Conservation (phyloP, 2,888 invertebrate species). For the Microctonus hyperodae region DNA sequence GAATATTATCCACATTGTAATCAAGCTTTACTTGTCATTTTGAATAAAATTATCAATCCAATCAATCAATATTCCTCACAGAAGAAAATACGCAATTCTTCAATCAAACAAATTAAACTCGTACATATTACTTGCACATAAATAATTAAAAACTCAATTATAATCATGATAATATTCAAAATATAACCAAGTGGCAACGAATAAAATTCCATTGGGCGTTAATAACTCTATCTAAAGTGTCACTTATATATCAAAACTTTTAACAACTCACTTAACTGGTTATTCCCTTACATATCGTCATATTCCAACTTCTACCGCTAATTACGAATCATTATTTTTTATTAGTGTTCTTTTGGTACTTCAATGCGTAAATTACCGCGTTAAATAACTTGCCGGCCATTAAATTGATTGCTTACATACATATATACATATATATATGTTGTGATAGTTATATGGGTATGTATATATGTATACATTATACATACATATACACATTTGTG, state of each 20-base stretch:
- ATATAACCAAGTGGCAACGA: neutral
- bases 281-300: neutral
- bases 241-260: slow-evolving; percentile 15
- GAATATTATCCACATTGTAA: neutral
- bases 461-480: neutral
- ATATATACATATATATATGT: neutral
- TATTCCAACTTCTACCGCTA: slow-evolving; percentile 27
- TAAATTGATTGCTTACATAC: slow-evolving; percentile 10
- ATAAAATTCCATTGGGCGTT: slow-evolving; percentile 11
- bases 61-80: neutral
- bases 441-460: no score
- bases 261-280: slow-evolving; percentile 21
- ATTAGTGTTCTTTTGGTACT: slow-evolving; percentile 29
- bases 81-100: slow-evolving; percentile 1
- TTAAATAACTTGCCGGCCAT: slow-evolving; percentile 9
- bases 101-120: neutral
- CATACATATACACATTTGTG: neutral
- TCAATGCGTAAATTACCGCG: slow-evolving; percentile 29
- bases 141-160: slow-evolving; percentile 9
- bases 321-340: slow-evolving; percentile 41
- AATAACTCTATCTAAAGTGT: slow-evolving; percentile 19
- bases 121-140: neutral
- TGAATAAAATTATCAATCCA: neutral
- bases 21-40: neutral
- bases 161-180: neutral